These are phyloP conservation scores for Autographa gamma DNA, from an alignment of 2,888 invertebrate species.

Conservation along the genomic window DNA sequence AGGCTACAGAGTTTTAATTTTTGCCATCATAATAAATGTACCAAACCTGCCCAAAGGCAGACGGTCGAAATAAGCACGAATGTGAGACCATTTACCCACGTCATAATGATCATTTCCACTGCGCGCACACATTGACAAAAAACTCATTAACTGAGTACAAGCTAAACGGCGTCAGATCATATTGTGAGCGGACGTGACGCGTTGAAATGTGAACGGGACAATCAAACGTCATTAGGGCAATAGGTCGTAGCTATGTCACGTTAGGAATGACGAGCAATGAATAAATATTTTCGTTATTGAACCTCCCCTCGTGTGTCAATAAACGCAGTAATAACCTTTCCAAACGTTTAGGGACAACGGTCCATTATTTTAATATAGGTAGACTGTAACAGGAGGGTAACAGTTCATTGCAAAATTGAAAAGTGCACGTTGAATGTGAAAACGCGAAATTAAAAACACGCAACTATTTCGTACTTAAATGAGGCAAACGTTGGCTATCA, in stretches of 20 bases:
- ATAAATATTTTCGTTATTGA: constrained; percentile 71
- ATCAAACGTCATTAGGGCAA: constrained; percentile 68
- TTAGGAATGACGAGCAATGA: constrained; percentile 64
- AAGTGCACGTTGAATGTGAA: background rate
- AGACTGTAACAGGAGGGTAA: background rate
- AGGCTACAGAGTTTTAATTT: background rate
- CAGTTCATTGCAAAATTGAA: constrained; percentile 5
- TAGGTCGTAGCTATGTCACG: constrained; percentile 64
- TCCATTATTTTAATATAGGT: constrained; percentile 34
- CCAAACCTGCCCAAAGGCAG: background rate
- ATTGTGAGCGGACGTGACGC: constrained; percentile 54
- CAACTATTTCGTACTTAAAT: background rate
- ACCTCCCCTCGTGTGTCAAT: constrained; percentile 55
- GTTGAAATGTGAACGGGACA: constrained; percentile 60
- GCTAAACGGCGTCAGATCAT: constrained; percentile 46
- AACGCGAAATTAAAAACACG: background rate
- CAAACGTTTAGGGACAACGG: constrained; percentile 40
- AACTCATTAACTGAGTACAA: constrained; percentile 54
- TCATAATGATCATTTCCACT: constrained; percentile 25
- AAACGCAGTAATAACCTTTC: constrained; percentile 49
- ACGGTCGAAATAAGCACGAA: background rate
- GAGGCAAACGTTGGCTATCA: too few species aligned
- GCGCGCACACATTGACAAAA: constrained; percentile 37
- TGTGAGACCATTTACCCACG: constrained; percentile 14
- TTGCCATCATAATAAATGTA: background rate